Conservation (phyloP, 2,888 invertebrate genomes). For the Linnaemya tessellans region DNA sequence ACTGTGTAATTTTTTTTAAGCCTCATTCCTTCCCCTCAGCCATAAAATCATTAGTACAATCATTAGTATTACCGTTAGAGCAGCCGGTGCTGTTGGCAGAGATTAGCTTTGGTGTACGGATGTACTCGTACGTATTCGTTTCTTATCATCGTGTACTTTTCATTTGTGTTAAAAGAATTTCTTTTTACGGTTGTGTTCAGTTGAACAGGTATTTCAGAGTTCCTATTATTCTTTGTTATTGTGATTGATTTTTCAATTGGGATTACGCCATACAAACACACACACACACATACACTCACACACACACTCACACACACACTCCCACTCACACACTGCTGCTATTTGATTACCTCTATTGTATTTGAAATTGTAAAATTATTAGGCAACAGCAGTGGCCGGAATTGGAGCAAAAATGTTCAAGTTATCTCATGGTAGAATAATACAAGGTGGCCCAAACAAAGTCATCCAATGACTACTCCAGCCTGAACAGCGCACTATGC, state of each 20-base stretch:
- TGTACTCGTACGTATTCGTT: slow-evolving; percentile 26
- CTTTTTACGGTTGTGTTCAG: neutral
- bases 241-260: slow-evolving; percentile 44
- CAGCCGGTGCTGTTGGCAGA: slow-evolving; percentile 17
- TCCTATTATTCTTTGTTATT: neutral
- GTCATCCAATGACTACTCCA: no score
- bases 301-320: no score
- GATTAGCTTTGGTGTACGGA: slow-evolving; percentile 37
- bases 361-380: slow-evolving; percentile 20
- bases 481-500: no score
- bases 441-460: no score
- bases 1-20: slow-evolving; percentile 12
- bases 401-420: neutral
- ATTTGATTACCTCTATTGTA: slow-evolving; percentile 57
- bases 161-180: neutral
- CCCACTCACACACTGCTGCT: slow-evolving; percentile 50
- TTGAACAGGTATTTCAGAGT: slow-evolving; percentile 22
- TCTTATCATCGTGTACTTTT: slow-evolving; percentile 15
- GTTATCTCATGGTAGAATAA: no score
- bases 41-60: neutral
- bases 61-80: neutral
- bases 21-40: neutral
- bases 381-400: neutral
- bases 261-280: slow-evolving; percentile 50
- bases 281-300: no score